Evolutionary conservation across 2,797 vertebrate genomes (phyloP), one percentile per base, ranked within the genome.

Genomic region (Peromyscus nudipes): DNA sequence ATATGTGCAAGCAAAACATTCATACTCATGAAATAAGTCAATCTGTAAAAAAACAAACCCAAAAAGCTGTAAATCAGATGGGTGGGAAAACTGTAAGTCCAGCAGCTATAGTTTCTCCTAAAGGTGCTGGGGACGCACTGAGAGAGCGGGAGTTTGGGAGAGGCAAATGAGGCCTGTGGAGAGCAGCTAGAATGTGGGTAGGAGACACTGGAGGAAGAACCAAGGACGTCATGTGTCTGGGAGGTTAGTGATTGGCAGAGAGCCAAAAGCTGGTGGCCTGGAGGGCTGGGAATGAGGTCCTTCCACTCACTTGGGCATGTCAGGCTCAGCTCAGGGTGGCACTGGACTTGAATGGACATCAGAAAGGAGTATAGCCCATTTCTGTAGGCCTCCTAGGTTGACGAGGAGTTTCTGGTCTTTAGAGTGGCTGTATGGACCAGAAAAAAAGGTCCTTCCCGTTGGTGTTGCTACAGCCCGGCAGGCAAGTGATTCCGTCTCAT

Each of bases 241-340:
- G 34, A 40, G 62, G 85, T 5, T 21, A 10, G 31, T 34, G 64
- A 34, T 29, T 57, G 19, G 6, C 67, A 37, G 31, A 49, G 46
- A 55, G 49, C 65, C 16, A 6, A 16, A n/a, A 76, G 43, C 43
- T 34, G 23, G 25, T 8, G 14, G n/a, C 8, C 29, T 43, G 14
- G 91, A 31, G 80, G 52, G 4, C 31, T 14, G 37, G 27, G 46
- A 87, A 23, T n/a, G 25, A 37, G 49, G 11, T 19, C 84, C 52
- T 60, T 10, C 29, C 1, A 21, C 37, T 64, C n/a, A 13, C 17
- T 2, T 19, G 55, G 37, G 13, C 0, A 0, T 46, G 27, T 11
- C 23, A 55, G 55, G 19, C 25, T 57, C 10, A 8, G n/a, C 49
- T 46, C 17, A 14, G 23, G 40, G 34, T 0, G 17, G 65, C 0